A percentile compares a stretch with the other conserved stretches of the same genome.
These are phyloP conservation scores for Grus americana DNA, from an alignment of 2,113 vertebrate species.

Conservation along the genomic window DNA sequence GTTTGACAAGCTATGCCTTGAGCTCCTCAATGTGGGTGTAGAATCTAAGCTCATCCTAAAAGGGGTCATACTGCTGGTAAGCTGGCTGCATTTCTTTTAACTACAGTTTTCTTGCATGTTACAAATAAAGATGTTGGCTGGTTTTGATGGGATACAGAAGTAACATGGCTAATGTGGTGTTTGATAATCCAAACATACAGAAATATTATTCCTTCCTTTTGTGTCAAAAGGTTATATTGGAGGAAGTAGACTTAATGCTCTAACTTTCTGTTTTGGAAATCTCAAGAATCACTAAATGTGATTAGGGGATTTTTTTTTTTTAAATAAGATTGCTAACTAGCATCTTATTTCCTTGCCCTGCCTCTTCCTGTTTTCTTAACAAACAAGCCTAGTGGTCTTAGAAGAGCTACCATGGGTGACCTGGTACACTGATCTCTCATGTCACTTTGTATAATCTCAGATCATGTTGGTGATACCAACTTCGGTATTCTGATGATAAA, in stretches of 20 bases:
- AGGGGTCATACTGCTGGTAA: conserved; percentile 99
- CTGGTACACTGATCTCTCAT: not conserved
- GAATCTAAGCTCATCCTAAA: conserved; percentile 99
- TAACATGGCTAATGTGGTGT: not conserved
- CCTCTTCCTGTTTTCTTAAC: not conserved
- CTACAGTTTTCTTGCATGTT: not conserved
- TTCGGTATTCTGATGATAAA: rapidly evolving
- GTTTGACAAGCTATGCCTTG: conserved; percentile 99
- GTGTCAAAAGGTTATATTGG: not conserved
- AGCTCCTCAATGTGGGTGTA: conserved; percentile 99
- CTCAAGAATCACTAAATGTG: rapidly evolving
- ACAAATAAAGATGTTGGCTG: not conserved
- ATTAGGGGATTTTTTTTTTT: not conserved
- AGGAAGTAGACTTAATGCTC: not conserved
- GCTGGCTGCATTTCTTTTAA: not conserved
- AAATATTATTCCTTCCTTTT: rapidly evolving
- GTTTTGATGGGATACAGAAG: not conserved
- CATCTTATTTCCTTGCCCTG: rapidly evolving
- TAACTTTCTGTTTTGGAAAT: not conserved
- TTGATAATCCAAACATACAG: not conserved
- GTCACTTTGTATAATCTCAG: not conserved
- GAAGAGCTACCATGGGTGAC: not conserved
- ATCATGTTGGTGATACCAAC: rapidly evolving
- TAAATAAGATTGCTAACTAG: not conserved
- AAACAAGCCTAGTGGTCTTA: not conserved